Evolutionary conservation across 2,113 vertebrate genomes (phyloP).

Genomic region (Hyla sarda): DNA sequence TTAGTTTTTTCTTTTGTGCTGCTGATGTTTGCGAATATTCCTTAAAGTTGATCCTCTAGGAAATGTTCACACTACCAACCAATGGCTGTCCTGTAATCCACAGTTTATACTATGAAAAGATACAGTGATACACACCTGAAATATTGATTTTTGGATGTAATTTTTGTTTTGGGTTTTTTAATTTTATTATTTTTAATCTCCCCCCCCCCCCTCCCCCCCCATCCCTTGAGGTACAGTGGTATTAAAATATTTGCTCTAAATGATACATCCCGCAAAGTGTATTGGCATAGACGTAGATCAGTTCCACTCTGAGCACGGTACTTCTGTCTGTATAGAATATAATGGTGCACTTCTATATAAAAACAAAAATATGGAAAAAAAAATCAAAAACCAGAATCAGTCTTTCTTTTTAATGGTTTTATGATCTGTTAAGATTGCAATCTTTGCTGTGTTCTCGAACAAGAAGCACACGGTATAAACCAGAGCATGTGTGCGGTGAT

Average conservation of each 20-base stretch:
- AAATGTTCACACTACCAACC: background rate
- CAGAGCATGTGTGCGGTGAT: constrained; percentile 59
- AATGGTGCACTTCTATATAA: constrained; percentile 76
- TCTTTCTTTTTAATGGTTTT: constrained; percentile 73
- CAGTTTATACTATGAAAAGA: background rate
- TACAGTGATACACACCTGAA: background rate
- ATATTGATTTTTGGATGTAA: background rate
- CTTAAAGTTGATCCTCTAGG: background rate
- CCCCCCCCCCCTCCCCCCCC: too few relatives aligned
- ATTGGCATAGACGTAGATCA: constrained; percentile 76
- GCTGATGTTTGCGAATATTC: background rate
- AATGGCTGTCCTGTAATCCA: background rate
- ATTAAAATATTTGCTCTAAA: background rate
- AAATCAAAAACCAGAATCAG: constrained; percentile 69
- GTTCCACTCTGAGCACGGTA: constrained; percentile 79
- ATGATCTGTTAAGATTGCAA: constrained; percentile 77
- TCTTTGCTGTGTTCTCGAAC: constrained; percentile 66
- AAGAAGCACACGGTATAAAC: constrained; percentile 63
- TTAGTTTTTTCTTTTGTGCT: constrained; percentile 3
- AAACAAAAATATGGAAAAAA: constrained; percentile 29
- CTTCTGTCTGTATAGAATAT: constrained; percentile 67
- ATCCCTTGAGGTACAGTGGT: background rate
- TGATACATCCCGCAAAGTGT: constrained; percentile 59
- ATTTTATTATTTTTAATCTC: background rate
- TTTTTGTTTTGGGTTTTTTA: background rate